Evolutionary conservation across 1,140 invertebrate species (phyloP), one percentile per base, ranked within the genome.

Genomic region (silkworm (Bombyx mori)): DNA sequence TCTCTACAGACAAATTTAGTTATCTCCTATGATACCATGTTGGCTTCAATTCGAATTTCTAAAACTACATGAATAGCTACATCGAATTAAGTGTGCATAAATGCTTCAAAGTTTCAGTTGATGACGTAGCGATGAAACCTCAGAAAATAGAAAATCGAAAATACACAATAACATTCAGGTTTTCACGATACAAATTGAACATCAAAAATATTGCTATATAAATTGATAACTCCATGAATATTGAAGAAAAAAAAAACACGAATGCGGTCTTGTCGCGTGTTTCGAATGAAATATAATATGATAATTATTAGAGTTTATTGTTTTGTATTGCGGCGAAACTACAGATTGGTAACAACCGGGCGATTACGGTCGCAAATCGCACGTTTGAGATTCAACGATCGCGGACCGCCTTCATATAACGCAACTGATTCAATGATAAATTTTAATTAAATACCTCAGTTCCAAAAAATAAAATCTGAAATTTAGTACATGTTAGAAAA

Each of bases 191-290:
- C 79, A 79, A 78, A 81, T 73, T 72, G 69, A 77, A 83, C 79
- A 83, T 80, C 79, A 78, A 86, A 86, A 83, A 84, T 83, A 81
- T 82, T 73, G 79, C 77, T 86, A 82, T 86, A 75, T 79, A 79
- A 79, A 78, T 75, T 69, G 62, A 75, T 79, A 81, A 86, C 79
- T 73, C 67, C 65, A 74, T 81, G 74, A 82, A 74, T 51, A 47
- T 47, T 47, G 6, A 10, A 1, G 67, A 77, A 68, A 69, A 54
- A 18, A 45, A 46, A 18, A 45, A 35, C 0, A 35, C 26, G 26
- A 35, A 35, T 35, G 1, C 26, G 26, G 2, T 35, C 1, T 35
- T 35, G 26, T 2, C 26, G 26, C 56, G 56, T 63, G 70, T 66
- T 63, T 60, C 60, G 61, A 68, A 64, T 61, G 63, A 61, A 60